Evolutionary conservation across 2,888 invertebrate genomes (phyloP), one percentile per base, ranked within the genome.

Genomic region (Ornithoptera priamus): DNA sequence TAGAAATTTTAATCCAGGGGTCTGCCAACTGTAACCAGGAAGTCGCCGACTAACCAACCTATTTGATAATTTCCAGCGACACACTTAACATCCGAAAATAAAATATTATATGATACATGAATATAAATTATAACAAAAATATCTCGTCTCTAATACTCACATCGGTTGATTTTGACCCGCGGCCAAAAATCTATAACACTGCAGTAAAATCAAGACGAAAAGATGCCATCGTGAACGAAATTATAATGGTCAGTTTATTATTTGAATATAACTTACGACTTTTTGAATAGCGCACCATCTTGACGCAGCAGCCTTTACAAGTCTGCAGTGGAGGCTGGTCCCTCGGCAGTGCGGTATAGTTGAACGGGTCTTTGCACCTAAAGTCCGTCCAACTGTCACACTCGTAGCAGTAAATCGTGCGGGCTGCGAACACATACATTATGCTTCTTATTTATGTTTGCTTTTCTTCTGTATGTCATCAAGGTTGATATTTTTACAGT

Each of bases 251-350:
- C n/a, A 53, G 7, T 18, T n/a, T 53, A 15, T 46, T 17, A 46
- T 46, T 53, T 53, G 12, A 18, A n/a, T 7, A n/a, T 53, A n/a
- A 95, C 97, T 96, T 85, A 97, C 97, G 95, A 88, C 97, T 96
- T 93, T 96, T 96, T 71, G 97, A 96, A 86, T 97, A 97, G 75
- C 97, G 95, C 81, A 98, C 97, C 96, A 98, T 97, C 93, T 98
- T 98, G 72, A 98, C 98, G 89, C 98, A 98, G 91, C 98, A 98
- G 56, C 98, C 98, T 83, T 97, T 96, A 87, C 98, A 98, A 46
- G 96, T 96, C 94, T 96, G 95, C 79, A 97, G 87, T 0, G 97
- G 97, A 10, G 98, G 98, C 87, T 97, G 97, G 85, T 97, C 97
- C 67, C 96, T 93, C 2, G 97, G 97, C 78, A 97, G 90, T 7